Evolutionary conservation across 2,888 invertebrate species (phyloP).

Genomic region (Drosophila atripex): DNA sequence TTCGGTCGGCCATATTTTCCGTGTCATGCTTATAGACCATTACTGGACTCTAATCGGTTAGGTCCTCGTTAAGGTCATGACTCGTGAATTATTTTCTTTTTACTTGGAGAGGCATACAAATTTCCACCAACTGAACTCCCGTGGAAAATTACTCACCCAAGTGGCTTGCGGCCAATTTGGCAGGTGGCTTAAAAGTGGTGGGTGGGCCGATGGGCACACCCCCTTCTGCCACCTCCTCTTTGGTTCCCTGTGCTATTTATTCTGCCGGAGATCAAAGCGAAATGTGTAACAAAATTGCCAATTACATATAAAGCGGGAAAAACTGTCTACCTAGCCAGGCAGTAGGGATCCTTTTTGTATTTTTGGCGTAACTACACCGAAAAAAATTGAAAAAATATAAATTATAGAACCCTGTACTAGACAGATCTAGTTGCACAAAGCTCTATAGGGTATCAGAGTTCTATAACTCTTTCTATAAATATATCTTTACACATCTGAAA

Average conservation of each 20-base stretch:
- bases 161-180: conserved; percentile 65
- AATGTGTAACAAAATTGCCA: conserved; percentile 78
- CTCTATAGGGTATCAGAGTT: too few relatives aligned
- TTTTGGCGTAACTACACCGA: conserved; percentile 1
- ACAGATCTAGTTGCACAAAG: too few relatives aligned
- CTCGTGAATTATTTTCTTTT: conserved; percentile 28
- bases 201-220: conserved; percentile 13
- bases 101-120: conserved; percentile 23
- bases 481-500: too few relatives aligned
- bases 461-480: too few relatives aligned
- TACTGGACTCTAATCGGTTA: conserved; percentile 29
- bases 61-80: conserved; percentile 38
- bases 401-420: too few relatives aligned
- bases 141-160: conserved; percentile 64
- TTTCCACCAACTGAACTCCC: conserved; percentile 45
- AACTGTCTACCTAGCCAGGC: conserved; percentile 53
- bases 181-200: conserved; percentile 54
- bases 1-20: conserved; percentile 5
- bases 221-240: conserved; percentile 25
- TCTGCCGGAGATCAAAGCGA: conserved; percentile 69
- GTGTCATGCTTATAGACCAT: conserved; percentile 30
- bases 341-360: conserved; percentile 3
- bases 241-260: conserved; percentile 37
- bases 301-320: conserved; percentile 73
- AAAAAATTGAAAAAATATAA: background rate